phyloP scores from a whole-genome alignment of 2,888 invertebrate genomes.

The Catocala fraxini region DNA sequence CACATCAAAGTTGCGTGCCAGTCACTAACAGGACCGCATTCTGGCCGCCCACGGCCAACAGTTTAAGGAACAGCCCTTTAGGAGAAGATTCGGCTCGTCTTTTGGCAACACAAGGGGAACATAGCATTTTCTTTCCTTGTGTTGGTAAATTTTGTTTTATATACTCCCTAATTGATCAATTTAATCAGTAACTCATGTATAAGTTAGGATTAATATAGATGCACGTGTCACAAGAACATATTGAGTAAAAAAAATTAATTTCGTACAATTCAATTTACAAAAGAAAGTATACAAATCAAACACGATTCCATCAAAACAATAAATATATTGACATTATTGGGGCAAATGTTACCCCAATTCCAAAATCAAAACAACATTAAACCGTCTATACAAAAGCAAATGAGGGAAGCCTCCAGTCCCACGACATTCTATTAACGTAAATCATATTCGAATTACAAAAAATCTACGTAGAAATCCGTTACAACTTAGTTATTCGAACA shows the following conservation, averaged over 20 bases:
- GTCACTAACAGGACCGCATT: slow-evolving; percentile 1
- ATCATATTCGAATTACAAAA: slow-evolving; percentile 27
- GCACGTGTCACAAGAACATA: no score
- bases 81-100: neutral
- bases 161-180: no score
- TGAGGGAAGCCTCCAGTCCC: neutral
- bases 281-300: no score
- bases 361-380: neutral
- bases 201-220: no score
- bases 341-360: neutral
- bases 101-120: neutral
- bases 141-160: no score
- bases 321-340: no score
- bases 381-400: neutral
- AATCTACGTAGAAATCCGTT: slow-evolving; percentile 21
- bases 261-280: no score
- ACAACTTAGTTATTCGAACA: slow-evolving; percentile 34
- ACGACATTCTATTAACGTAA: slow-evolving; percentile 23
- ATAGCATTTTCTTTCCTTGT: no score
- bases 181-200: no score
- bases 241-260: no score
- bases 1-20: slow-evolving; percentile 17
- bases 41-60: neutral
- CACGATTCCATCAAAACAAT: no score
- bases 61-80: neutral